A percentile compares a stretch with the other conserved stretches of the same genome.
Conservation (phyloP, 2,113 vertebrate genomes). For the Aplodontia rufa region DNA sequence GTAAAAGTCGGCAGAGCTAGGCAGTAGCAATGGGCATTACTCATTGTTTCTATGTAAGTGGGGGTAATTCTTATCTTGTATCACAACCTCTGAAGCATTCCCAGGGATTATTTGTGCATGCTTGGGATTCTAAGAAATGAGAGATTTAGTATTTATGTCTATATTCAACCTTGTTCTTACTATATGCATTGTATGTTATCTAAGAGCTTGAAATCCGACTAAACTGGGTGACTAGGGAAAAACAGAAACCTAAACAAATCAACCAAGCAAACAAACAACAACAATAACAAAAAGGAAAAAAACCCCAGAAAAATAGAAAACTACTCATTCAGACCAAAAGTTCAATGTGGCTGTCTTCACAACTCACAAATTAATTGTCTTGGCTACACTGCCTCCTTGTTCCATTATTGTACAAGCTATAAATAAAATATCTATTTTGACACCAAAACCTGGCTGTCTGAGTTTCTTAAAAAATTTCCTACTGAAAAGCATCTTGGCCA, state of each 20-base stretch:
- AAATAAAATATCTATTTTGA: slow-evolving; percentile 12
- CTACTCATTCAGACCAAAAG: neutral
- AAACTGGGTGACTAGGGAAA: neutral
- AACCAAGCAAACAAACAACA: neutral
- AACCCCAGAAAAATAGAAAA: neutral
- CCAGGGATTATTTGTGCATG: neutral
- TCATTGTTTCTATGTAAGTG: neutral
- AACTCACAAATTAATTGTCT: neutral
- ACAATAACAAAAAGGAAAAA: too few relatives aligned
- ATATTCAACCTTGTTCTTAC: neutral
- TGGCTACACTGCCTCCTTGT: neutral
- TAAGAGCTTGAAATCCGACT: neutral
- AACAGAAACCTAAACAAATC: too few relatives aligned
- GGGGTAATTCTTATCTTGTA: neutral
- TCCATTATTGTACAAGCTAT: neutral
- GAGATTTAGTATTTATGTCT: neutral
- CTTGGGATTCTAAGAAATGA: neutral
- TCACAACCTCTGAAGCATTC: neutral
- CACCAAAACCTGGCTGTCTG: neutral
- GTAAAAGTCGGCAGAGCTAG: neutral
- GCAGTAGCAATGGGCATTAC: neutral
- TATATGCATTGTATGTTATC: neutral
- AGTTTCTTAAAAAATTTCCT: neutral
- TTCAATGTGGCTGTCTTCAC: neutral
- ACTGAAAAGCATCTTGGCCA: neutral